Evolutionary conservation across 2,797 vertebrate genomes (phyloP).

Genomic region (Nothura maculosa): DNA sequence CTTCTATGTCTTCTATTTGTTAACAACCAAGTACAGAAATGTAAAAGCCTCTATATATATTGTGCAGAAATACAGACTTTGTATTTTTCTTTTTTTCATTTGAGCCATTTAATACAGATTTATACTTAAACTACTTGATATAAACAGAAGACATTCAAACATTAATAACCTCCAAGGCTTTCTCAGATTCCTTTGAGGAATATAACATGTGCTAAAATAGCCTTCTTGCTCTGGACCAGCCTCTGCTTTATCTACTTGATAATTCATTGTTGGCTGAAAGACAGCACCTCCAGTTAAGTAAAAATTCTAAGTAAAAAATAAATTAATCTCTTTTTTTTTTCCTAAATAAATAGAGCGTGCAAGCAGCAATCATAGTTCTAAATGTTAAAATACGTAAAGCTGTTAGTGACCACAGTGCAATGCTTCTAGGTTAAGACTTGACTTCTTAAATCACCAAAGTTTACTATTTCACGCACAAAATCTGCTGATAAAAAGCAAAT

Average conservation of each 20-base stretch:
- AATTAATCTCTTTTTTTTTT: background rate
- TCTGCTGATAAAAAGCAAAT: background rate
- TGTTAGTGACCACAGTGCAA: background rate
- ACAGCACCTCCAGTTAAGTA: background rate
- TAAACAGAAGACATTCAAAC: background rate
- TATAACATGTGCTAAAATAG: background rate
- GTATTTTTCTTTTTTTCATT: background rate
- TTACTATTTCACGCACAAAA: background rate
- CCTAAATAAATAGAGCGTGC: background rate
- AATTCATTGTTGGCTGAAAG: background rate
- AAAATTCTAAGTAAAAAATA: background rate
- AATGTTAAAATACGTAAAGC: constrained; percentile 3
- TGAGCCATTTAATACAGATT: background rate
- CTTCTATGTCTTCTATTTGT: background rate
- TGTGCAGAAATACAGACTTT: background rate
- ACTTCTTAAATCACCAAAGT: constrained; percentile 1
- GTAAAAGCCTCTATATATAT: background rate
- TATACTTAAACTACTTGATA: background rate
- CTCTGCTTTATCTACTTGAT: background rate
- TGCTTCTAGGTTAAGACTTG: background rate
- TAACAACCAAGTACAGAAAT: background rate
- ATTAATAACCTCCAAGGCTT: background rate
- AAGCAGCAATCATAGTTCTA: background rate
- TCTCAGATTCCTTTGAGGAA: background rate
- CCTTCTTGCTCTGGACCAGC: background rate